These are phyloP conservation scores for Epirrhoe alternata DNA, from an alignment of 2,888 invertebrate species.

Conservation along the genomic window DNA sequence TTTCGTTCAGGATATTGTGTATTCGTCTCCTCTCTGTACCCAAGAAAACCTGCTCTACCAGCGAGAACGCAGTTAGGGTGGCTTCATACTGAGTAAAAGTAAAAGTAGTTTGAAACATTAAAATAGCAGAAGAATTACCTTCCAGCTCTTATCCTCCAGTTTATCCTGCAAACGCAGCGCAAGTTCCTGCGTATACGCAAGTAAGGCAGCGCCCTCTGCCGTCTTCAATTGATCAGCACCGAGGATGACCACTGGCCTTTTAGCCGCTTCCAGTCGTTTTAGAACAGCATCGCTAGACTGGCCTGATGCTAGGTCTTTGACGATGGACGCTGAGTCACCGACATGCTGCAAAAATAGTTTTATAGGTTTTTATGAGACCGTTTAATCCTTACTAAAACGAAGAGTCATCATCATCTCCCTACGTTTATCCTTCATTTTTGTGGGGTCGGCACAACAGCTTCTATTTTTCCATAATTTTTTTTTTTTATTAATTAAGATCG, in stretches of 20 bases:
- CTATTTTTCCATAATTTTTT: no score
- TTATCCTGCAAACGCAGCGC: conserved; percentile 86
- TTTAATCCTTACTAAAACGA: no score
- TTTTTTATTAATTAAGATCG: no score
- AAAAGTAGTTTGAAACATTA: no score
- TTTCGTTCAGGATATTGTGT: no score
- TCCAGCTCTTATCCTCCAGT: conserved; percentile 81
- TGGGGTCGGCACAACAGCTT: no score
- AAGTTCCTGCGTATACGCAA: conserved; percentile 90
- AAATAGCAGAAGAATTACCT: conserved; percentile 70
- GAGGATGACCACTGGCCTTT: conserved; percentile 96
- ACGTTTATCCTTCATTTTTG: no score
- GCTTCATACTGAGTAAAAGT: no score
- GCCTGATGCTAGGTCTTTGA: conserved; percentile 91
- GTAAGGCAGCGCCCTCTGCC: conserved; percentile 90
- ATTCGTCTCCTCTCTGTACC: no score
- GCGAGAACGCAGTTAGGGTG: no score
- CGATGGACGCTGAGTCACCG: conserved; percentile 90
- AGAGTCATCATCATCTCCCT: no score
- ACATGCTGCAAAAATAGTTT: conserved; percentile 86
- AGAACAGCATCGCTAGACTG: conserved; percentile 80
- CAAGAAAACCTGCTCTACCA: no score
- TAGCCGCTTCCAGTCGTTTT: conserved; percentile 89
- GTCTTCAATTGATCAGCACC: conserved; percentile 94
- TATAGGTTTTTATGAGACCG: not conserved